Evolutionary conservation across 2,797 vertebrate species (phyloP).

Genomic region (Pangasius sanitwongsei): DNA sequence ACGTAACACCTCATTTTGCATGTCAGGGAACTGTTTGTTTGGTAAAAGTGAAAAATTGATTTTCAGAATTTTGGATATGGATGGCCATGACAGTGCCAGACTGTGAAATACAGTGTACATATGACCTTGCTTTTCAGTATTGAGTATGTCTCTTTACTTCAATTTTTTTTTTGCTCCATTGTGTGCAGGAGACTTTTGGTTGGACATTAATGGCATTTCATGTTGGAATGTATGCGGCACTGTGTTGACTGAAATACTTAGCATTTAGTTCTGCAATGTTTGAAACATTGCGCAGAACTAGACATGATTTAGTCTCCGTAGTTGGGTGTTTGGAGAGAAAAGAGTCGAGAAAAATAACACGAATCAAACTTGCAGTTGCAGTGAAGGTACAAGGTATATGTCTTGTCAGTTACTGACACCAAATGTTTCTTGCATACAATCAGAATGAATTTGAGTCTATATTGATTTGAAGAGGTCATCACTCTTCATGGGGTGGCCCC

Average conservation of each 20-base stretch:
- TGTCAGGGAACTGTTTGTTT: not conserved
- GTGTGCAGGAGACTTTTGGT: not conserved
- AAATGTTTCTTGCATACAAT: not conserved
- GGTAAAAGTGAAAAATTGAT: not conserved
- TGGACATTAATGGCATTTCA: not conserved
- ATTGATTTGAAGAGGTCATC: not conserved
- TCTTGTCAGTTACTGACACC: not conserved
- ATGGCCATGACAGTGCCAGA: not conserved
- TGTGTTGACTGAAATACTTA: not conserved
- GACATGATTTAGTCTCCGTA: not conserved
- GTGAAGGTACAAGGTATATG: no score
- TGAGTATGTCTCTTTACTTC: not conserved
- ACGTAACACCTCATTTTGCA: not conserved
- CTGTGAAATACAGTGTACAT: not conserved
- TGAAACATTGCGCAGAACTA: not conserved
- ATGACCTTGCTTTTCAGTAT: not conserved
- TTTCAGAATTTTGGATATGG: not conserved
- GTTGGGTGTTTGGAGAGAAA: not conserved
- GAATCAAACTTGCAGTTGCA: not conserved
- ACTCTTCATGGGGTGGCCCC: no score
- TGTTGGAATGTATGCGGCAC: not conserved
- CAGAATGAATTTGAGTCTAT: not conserved
- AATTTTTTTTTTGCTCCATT: not conserved
- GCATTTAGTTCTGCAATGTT: not conserved
- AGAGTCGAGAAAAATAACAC: not conserved